Base-by-base conservation (phyloP, 2,888 invertebrate species). In the Hyppa rectilinea region DNA sequence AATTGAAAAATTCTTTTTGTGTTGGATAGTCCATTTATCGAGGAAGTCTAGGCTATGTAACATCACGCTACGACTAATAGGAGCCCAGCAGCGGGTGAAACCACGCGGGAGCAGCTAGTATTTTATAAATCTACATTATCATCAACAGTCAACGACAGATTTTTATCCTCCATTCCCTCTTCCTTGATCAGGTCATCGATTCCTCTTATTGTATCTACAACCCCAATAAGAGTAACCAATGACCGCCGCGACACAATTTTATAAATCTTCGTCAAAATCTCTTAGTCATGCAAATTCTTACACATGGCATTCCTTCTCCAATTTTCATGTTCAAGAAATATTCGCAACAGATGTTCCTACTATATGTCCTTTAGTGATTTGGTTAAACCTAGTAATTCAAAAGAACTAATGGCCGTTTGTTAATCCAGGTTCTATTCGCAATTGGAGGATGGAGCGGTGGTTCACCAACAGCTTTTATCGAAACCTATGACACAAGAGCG, bases 401-500 rank as follows among this genome's bases (percentile, higher is more conserved):
- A 80, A 80, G 43, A 75, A 67, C 68, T 73, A 52, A 71, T 56
- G 71, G 80, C 47, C 50, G 53, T 69, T 67, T 52, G 71, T 80
- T 80, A 34, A 43, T 80, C 2, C 69, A 96, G 96, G 98, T 99
- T 29, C 96, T 99, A 12, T 98, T 99, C 91, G 98, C 96, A 47
- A 95, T 96, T 72, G 95, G 96, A 65, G 95, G 96, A 23, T 96
- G 95, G 96, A 95, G 97, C 85, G 97, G 97, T 14, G 97, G 97
- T 34, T 97, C 97, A 6, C 98, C 98, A 0, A 97, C 97, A 29
- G 97, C 96, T 7, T 97, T 97, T 90, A 98, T 98, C 80, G 98
- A 99, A 92, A 98, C 98, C 0, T 99, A 98, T 89, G 98, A 99
- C 85, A 98, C 98, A 0, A 96, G 98, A 85, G 98, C 98, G 1